Evolutionary conservation across 1,140 invertebrate species (phyloP).

Genomic region (Whitmania pigra): DNA sequence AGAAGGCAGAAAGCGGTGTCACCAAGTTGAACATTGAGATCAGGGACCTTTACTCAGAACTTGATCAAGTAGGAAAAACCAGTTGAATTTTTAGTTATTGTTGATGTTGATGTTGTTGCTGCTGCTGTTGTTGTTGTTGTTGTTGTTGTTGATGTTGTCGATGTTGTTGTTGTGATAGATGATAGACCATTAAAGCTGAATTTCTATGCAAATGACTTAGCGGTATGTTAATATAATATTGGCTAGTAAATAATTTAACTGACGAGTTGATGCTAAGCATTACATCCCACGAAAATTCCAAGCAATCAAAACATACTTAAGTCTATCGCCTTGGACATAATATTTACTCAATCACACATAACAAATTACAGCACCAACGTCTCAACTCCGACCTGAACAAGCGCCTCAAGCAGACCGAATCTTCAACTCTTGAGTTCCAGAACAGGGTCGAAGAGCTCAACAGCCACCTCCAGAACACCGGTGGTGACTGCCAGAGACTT

Average conservation of each 20-base stretch:
- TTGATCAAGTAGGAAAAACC: constrained; percentile 34
- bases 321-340: no score
- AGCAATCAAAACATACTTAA: no score
- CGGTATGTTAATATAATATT: no score
- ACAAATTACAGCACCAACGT: constrained; percentile 16
- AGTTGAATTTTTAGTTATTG: no score
- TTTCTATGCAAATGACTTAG: no score
- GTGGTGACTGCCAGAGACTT: constrained; percentile 36
- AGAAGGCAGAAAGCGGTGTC: constrained; percentile 39
- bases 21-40: constrained; percentile 37
- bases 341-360: no score
- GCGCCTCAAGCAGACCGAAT: constrained; percentile 39
- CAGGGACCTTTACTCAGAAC: constrained; percentile 39
- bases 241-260: no score
- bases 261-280: no score
- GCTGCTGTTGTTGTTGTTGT: no score
- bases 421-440: constrained; percentile 35
- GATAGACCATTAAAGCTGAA: no score
- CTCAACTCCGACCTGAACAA: constrained; percentile 26
- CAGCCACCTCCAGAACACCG: constrained; percentile 31
- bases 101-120: neutral
- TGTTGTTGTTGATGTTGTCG: neutral
- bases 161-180: no score
- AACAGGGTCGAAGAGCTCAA: constrained; percentile 36
- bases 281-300: no score